phyloP scores from a whole-genome alignment of 2,888 invertebrate species.

The Fragum sueziense region DNA sequence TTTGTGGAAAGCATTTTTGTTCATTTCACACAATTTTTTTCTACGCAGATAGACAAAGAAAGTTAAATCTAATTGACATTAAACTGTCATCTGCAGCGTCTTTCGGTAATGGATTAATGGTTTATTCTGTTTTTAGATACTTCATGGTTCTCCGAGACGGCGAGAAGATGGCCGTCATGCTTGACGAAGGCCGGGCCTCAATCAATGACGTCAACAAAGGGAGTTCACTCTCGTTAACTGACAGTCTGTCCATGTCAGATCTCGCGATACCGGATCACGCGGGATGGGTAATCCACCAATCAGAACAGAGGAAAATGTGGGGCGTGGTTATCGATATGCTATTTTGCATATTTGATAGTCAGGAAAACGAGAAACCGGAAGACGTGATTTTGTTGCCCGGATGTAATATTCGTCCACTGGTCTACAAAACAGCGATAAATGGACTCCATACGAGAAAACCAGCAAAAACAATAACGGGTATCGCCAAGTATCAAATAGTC shows the following conservation, averaged over 20 bases:
- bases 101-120: no score
- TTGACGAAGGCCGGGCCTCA: conserved; percentile 29
- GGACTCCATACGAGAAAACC: conserved; percentile 48
- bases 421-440: conserved; percentile 68
- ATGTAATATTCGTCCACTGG: conserved; percentile 69
- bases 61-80: no score
- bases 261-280: conserved; percentile 67
- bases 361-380: conserved; percentile 62
- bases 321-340: conserved; percentile 73
- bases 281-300: conserved; percentile 75
- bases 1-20: no score
- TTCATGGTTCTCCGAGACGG: conserved; percentile 49
- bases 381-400: conserved; percentile 73
- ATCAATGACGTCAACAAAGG: conserved; percentile 26
- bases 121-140: conserved; percentile 39
- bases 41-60: no score
- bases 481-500: conserved; percentile 71
- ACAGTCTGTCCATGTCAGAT: conserved; percentile 65
- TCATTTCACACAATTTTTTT: no score
- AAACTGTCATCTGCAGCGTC: no score
- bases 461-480: conserved; percentile 68
- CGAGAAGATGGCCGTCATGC: conserved; percentile 53
- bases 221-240: conserved; percentile 34
- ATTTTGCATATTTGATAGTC: conserved; percentile 72
- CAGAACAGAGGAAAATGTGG: conserved; percentile 67